Base-by-base conservation (phyloP, 2,797 vertebrate genomes). In the Aplochiton taeniatus region DNA sequence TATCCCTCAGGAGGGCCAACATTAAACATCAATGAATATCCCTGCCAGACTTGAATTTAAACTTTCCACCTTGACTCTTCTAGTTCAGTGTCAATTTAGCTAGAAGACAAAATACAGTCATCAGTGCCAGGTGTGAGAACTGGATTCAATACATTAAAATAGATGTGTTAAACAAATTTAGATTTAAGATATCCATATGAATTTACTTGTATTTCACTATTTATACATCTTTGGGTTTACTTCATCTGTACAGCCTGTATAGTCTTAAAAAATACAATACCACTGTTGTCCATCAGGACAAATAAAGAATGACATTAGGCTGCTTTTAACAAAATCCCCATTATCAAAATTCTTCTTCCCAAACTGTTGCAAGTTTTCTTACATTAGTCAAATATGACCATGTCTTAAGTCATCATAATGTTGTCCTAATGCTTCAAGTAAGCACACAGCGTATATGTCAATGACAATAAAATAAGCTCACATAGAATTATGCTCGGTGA, bases 1-100 rank as follows among this genome's bases (percentile, higher is more conserved):
- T 78, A 80, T 70, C 66, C 77, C 16, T 3, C 20, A 63, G 83
- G 67, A 71, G 81, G 79, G 70, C 71, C 75, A 74, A 80, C 77
- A 79, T 85, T 74, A 82, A 81, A 84, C 82, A 76, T 74, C 63
- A 59, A 74, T 69, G 57, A 46, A 45, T 63, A 61, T 71, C 66
- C 63, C 61, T 61, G 73, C 57, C 73, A 69, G 73, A 70, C 70
- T 58, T 66, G 81, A 77, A 79, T 79, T 76, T 77, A 76, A 85
- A 14, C 13, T 16, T 50, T 18, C 11, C 43, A 17, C 7, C 44
- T 53, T 31, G 41, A 51, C 16, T 43, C 2, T 45, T 49, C 55
- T 66, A 49, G 59, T 66, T 58, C 46, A 58, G 16, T 61, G 10
- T 50, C 17, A 41, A 8, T 14, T 50, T 61, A 46, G 7, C 12